Base-by-base conservation (phyloP, 2,797 vertebrate genomes). In the Periparus ater region DNA sequence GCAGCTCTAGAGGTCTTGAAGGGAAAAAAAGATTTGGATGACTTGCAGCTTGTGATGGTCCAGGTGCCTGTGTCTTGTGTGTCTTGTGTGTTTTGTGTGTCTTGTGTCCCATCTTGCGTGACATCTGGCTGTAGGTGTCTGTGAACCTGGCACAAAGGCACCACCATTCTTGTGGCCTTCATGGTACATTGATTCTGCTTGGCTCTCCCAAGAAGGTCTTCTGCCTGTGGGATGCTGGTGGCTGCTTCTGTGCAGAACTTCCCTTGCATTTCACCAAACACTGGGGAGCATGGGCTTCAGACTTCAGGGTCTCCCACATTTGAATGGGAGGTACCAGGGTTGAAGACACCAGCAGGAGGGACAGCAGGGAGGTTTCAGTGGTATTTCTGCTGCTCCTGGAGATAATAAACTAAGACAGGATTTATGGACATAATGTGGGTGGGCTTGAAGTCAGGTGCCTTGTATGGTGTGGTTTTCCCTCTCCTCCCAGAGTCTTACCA, bases 371-470 rank as follows among this genome's bases (percentile, higher is more conserved):
- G 63, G 42, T 87, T 95, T 90, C 76, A 62, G 73, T 84, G 58
- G 40, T 84, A 17, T 66, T 63, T 90, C 73, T 95, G 58, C 66
- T 94, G 44, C 58, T 68, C 0, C 3, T 58, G 40, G 15, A 72
- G 60, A 70, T 84, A 80, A 84, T 75, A 93, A 95, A 76, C 63
- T 63, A 63, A 85, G 48, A 12, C 45, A 79, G 44, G 63, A 74
- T 91, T 94, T 94, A 88, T 58, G 72, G 61, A 50, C 8, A 14
- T 87, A 55, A 57, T 77, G 65, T 83, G 84, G 65, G 91, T 95
- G 90, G 85, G 80, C 85, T 91, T 94, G 83, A 94, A 92, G 86
- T 95, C 90, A 93, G 92, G 83, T 96, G 63, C 74, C 90, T 86
- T 91, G 90, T 93, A 82, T 92, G 86, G 71, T 89, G 74, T 60